Evolutionary conservation across 2,113 vertebrate species (phyloP), one percentile per base, ranked within the genome.

Genomic region (Tupaia chinensis): DNA sequence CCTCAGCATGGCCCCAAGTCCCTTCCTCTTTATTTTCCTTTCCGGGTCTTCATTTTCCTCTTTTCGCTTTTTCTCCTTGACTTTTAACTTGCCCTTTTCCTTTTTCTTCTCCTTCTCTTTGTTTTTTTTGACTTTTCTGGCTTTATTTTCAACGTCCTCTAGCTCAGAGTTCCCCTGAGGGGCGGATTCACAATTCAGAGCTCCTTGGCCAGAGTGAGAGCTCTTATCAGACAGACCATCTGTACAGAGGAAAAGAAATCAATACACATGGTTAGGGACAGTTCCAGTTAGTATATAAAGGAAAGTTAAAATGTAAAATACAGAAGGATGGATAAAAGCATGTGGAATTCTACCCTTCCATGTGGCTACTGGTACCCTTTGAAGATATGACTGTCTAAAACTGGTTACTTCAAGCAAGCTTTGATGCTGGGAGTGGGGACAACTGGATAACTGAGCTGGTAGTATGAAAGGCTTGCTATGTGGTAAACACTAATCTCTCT

Each of bases 11-110:
- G 99, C 99, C 13, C 99, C 99, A 23, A 99, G 99, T 23, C 99
- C 99, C 80, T 99, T 99, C 98, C 99, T 99, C 98, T 99, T 99
- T 34, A 98, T 99, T 98, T 99, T 99, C 98, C 99, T 99, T 87
- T 99, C 99, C 0, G 98, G 97, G 63, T 99, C 99, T 94, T 99
- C 99, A 9, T 95, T 98, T 89, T 99, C 99, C 80, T 99, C 99
- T 54, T 98, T 98, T 95, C 98, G 99, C 98, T 99, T 99, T 95
- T 99, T 99, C 87, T 99, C 99, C 91, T 99, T 99, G 19, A 98
- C 98, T 98, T 99, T 99, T 78, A 95, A 1, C 96, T 99, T 99
- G 27, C 95, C 97, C 93, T 99, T 99, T 77, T 98, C 99, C 98
- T 99, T 99, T 91, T 99, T 99, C 95, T 99, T 99, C 54, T 99